Percentiles rank a stretch among this genome's conserved stretches.
Conservation (phyloP, 2,113 vertebrate species). For the Bubo bubo region DNA sequence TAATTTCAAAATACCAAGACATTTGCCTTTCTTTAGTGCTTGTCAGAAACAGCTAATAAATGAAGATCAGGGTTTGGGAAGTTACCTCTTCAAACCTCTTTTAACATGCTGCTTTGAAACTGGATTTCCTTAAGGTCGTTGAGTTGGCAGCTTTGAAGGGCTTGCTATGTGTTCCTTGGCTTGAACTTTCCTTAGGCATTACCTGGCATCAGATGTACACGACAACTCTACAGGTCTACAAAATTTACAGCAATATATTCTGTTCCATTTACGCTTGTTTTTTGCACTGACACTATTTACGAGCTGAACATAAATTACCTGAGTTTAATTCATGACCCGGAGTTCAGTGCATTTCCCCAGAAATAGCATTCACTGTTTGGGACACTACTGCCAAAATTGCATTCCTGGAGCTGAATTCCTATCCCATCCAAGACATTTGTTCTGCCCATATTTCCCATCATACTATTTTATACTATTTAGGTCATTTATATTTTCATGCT, state of each 20-base stretch:
- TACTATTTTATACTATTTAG: constrained; percentile 25
- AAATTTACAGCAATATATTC: constrained; percentile 3
- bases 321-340: constrained; percentile 9
- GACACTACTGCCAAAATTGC: constrained; percentile 22
- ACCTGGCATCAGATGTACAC: not conserved
- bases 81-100: not conserved
- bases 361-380: constrained; percentile 46
- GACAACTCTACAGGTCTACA: not conserved
- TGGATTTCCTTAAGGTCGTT: not conserved
- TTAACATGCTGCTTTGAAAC: not conserved
- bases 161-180: not conserved
- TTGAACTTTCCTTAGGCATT: not conserved
- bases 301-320: constrained; percentile 52
- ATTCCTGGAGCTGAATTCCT: constrained; percentile 34
- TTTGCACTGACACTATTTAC: not conserved
- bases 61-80: not conserved
- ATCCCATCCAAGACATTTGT: not conserved
- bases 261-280: not conserved
- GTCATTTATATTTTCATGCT: not conserved
- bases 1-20: not conserved
- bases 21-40: not conserved
- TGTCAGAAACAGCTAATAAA: constrained; percentile 50
- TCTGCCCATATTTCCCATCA: constrained; percentile 40
- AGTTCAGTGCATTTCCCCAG: constrained; percentile 27
- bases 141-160: not conserved